Percentiles rank a stretch among this genome's conserved stretches.
Evolutionary conservation across 2,113 vertebrate genomes (phyloP).

Genomic region (Dasyurus viverrinus): DNA sequence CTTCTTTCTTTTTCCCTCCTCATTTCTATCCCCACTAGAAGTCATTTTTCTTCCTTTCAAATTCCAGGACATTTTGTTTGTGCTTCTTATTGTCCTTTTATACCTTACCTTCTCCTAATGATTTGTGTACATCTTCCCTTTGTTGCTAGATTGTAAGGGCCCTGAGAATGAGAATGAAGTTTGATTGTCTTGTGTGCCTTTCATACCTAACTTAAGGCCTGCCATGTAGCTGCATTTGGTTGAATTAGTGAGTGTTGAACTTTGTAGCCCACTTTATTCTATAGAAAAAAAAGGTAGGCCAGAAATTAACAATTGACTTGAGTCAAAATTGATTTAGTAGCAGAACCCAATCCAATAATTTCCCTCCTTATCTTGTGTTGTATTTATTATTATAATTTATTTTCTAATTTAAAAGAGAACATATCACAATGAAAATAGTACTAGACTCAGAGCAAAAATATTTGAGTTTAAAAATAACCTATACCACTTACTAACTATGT

Average conservation of each 20-base stretch:
- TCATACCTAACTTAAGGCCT: neutral
- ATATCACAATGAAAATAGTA: neutral
- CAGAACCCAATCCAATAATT: neutral
- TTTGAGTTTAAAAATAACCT: neutral
- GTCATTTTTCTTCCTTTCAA: neutral
- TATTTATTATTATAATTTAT: neutral
- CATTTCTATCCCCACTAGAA: neutral
- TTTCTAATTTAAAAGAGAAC: neutral
- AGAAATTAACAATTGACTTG: neutral
- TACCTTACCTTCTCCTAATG: neutral
- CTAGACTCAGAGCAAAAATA: neutral
- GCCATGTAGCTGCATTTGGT: neutral
- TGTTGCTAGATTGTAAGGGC: neutral
- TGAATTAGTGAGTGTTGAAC: neutral
- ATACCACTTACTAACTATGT: neutral
- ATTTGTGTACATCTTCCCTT: neutral
- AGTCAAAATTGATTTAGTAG: neutral
- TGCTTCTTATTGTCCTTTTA: neutral
- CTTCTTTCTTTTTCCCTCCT: neutral
- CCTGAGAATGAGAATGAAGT: neutral
- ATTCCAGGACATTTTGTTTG: neutral
- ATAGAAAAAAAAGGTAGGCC: neutral
- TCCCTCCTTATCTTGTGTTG: neutral
- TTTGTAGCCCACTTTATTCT: neutral
- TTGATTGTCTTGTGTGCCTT: neutral